These are phyloP conservation scores for Cepaea nemoralis DNA, from an alignment of 1,140 invertebrate species.

Conservation along the genomic window DNA sequence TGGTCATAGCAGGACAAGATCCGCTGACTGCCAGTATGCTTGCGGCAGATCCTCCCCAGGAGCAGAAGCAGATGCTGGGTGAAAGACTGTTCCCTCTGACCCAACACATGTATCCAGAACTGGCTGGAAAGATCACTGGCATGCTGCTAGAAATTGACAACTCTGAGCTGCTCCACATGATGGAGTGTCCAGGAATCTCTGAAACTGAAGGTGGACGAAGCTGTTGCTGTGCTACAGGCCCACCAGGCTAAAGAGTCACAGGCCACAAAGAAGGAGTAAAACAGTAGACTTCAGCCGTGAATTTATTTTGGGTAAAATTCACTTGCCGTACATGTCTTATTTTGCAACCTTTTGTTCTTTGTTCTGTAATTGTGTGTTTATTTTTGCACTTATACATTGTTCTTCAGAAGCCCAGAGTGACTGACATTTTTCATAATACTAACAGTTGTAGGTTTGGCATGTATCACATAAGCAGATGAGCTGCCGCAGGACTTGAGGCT, in stretches of 20 bases:
- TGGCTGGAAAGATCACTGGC: conserved; percentile 98
- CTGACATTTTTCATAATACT: too few species aligned
- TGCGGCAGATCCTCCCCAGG: conserved; percentile 90
- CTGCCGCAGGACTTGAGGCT: too few species aligned
- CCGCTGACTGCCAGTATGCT: conserved; percentile 96
- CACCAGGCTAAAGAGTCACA: background rate
- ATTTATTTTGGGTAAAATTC: too few species aligned
- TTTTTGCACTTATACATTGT: too few species aligned
- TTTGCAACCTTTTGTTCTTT: too few species aligned
- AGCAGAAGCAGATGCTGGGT: conserved; percentile 99
- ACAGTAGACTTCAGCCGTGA: too few species aligned
- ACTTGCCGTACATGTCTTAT: too few species aligned
- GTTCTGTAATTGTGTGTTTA: too few species aligned
- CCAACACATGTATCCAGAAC: conserved; percentile 88
- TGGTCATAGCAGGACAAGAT: conserved; percentile 89
- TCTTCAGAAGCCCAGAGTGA: too few species aligned
- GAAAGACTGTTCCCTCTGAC: conserved; percentile 98
- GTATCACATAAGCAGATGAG: too few species aligned
- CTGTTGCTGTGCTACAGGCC: conserved; percentile 4
- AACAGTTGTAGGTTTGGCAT: too few species aligned
- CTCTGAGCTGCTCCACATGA: conserved; percentile 96
- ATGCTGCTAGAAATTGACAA: conserved; percentile 99
- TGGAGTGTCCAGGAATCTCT: conserved; percentile 97
- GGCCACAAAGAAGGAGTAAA: background rate
- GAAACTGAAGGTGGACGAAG: conserved; percentile 85